A percentile compares a stretch with the other conserved stretches of the same genome.
Evolutionary conservation across 2,797 vertebrate genomes (phyloP).

Genomic region (Siniperca obscura): DNA sequence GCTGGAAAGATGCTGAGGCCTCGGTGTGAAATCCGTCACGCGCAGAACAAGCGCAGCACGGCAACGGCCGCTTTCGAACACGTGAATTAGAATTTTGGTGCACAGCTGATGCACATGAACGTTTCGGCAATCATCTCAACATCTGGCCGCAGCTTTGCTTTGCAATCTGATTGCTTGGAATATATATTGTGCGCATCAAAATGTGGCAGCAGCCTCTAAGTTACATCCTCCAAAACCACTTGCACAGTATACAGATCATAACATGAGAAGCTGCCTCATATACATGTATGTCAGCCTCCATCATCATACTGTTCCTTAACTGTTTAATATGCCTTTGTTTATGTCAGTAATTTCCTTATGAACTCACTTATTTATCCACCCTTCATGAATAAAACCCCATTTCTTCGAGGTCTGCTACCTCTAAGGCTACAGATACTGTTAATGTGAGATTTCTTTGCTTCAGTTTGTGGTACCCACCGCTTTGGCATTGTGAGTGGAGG

Average conservation of each 20-base stretch:
- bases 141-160: not conserved
- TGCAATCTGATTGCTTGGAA: not conserved
- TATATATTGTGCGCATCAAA: not conserved
- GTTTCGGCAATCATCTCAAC: not conserved
- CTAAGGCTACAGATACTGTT: not conserved
- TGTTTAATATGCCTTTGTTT: not conserved
- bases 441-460: not conserved
- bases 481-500: slow-evolving; percentile 75
- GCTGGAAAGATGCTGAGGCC: slow-evolving; percentile 45
- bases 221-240: slow-evolving; percentile 11
- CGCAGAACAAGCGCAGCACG: not conserved
- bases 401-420: not conserved
- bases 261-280: not conserved
- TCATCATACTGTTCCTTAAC: too few species aligned
- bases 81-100: not conserved
- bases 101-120: not conserved
- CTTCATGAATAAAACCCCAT: not conserved
- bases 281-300: not conserved
- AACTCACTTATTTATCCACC: not conserved
- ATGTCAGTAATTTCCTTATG: not conserved
- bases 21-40: slow-evolving; percentile 37
- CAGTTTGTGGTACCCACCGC: slow-evolving; percentile 80
- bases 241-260: not conserved
- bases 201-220: not conserved
- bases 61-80: not conserved